Evolutionary conservation across 2,113 vertebrate species (phyloP), one percentile per base, ranked within the genome.

Genomic region (Murina feae): DNA sequence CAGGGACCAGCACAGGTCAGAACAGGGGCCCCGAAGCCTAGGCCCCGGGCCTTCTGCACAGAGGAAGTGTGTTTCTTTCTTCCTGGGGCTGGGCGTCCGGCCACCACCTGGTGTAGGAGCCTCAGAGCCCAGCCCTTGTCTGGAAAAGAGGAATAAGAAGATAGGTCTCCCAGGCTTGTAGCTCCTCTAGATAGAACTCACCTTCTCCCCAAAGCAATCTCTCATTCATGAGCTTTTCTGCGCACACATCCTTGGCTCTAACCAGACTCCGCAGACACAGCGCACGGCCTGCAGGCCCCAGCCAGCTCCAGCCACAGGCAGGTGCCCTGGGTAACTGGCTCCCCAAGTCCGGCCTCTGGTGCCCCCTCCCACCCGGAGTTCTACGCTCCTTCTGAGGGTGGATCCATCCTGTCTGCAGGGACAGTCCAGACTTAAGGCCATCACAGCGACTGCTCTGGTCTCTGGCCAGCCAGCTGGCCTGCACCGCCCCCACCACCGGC

Each of bases 161-260:
- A 80, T 66, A 72, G 71, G 47, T 42, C 53, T 53, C 71, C 9
- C 49, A 18, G 13, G 2, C 51, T 71, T 30, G 30, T 72, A 53
- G 55, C 71, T 68, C n/a, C 39, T 53, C 95, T 80, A 25, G 30
- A n/a, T n/a, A n/a, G n/a, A n/a, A n/a, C n/a, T 7, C 16, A 35
- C 83, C 10, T 86, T 21, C 87, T 78, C 83, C 28, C 35, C 6
- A 4, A 3, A 25, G 39, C 0, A 23, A 23, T 72, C 0, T 93
- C 93, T 94, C 76, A 96, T 88, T 90, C 0, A 28, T 66, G 16
- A 74, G 1, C 89, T 65, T 83, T 80, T 82, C 90, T 75, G 44
- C 30, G 72, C 23, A 75, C 39, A 11, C 28, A 65, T 32, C 68
- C 60, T 75, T 13, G 83, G 18, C 10, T 51, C 44, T 21, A 51